These are phyloP conservation scores for Perca flavescens DNA, from an alignment of 2,113 vertebrate species.

Conservation along the genomic window DNA sequence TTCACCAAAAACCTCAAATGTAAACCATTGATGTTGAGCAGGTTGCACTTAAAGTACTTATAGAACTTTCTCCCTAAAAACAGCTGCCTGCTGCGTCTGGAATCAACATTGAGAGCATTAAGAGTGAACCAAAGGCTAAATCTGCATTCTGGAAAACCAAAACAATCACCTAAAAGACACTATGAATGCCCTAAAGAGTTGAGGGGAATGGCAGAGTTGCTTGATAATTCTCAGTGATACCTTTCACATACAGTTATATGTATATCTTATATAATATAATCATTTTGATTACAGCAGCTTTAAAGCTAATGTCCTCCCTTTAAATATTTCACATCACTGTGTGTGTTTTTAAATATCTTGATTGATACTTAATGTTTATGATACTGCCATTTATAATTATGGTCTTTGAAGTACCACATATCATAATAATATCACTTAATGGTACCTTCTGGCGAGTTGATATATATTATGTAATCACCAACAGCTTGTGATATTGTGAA, in stretches of 20 bases:
- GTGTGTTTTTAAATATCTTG: background rate
- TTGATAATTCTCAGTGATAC: no score
- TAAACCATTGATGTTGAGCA: background rate
- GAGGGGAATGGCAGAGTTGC: background rate
- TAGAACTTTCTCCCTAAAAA: background rate
- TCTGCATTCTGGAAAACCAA: no score
- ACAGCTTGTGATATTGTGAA: conserved; percentile 6
- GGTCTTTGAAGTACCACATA: background rate
- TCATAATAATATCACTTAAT: background rate
- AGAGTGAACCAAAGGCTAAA: no score
- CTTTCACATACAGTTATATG: background rate
- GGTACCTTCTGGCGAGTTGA: background rate
- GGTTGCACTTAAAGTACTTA: no score
- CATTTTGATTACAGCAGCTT: background rate
- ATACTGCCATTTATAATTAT: background rate
- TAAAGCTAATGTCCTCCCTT: background rate
- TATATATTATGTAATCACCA: background rate
- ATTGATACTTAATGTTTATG: background rate
- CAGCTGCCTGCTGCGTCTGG: background rate
- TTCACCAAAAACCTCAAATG: background rate
- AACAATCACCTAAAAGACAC: no score
- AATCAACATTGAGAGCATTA: no score
- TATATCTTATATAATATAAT: no score
- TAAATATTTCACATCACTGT: background rate
- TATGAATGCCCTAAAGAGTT: background rate